Evolutionary conservation across 2,113 vertebrate species (phyloP), one percentile per base, ranked within the genome.

Genomic region (Myrmecobius fasciatus): DNA sequence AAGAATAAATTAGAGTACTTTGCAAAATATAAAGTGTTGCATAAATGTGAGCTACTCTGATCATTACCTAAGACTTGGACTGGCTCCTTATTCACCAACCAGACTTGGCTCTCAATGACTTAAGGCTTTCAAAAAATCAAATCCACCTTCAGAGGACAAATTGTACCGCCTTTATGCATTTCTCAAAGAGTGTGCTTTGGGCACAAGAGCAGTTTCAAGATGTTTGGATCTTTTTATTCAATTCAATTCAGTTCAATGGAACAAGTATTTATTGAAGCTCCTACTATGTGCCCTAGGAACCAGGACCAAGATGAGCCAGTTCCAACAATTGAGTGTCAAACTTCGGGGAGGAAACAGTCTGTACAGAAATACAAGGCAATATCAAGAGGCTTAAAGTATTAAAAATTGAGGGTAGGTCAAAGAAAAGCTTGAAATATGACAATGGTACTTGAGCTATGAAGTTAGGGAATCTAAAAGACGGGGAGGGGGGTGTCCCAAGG

Each of bases 1-100:
- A 49, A 12, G 17, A 31, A 75, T 56, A 91, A 89, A 91, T 90
- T 36, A 91, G 91, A 92, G n/a, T 36, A 3, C 1, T 91, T 91
- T n/a, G 53, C 53, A 91, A 36, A 92, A 28, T 91, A 43, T 93
- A 91, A 83, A 14, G 3, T 90, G 7, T 8, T 92, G 17, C 22
- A 47, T 52, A 31, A 49, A 89, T 93, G 92, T 94, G 26, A 95
- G 26, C 91, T 43, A 24, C 67, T 83, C 67, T 43, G 67, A 83
- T 83, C n/a, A 83, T 83, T 83, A 83, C 67, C 67, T 83, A 83
- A 83, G 67, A 83, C 67, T 83, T 83, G 67, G 67, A 83, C 67
- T 43, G 31, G 20, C 36, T 83, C 67, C 67, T 83, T 83, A 83
- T 83, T 83, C 67, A 83, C 67, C 67, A 43, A 83, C 67, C 67